phyloP scores from a whole-genome alignment of 2,113 vertebrate genomes.

The Apteryx mantelli region DNA sequence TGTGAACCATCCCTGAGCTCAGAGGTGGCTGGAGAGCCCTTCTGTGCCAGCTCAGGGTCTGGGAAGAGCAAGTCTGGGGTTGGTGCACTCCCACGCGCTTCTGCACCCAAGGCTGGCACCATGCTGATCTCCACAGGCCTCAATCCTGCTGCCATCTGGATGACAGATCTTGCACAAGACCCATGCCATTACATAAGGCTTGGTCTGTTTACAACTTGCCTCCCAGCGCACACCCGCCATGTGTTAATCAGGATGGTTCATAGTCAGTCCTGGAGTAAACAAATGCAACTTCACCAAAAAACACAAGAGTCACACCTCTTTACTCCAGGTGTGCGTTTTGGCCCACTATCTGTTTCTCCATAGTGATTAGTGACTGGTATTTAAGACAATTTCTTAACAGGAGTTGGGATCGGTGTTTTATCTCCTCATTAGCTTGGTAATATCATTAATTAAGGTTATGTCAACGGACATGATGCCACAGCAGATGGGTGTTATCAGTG shows the following conservation, averaged over 20 bases:
- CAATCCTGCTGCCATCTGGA: constrained; percentile 36
- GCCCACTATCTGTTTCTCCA: constrained; percentile 53
- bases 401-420: constrained; percentile 43
- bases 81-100: not conserved
- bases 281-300: constrained; percentile 63
- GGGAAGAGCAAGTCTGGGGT: not conserved
- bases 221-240: constrained; percentile 13
- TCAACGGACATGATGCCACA: constrained; percentile 46
- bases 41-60: not conserved
- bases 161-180: constrained; percentile 59
- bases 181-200: constrained; percentile 53
- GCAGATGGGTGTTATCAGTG: constrained; percentile 15
- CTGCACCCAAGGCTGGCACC: not conserved
- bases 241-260: constrained; percentile 44
- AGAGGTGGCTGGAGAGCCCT: not conserved
- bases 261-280: constrained; percentile 43
- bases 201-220: constrained; percentile 60
- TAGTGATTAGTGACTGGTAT: constrained; percentile 43
- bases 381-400: constrained; percentile 67
- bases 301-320: constrained; percentile 24
- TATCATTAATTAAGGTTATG: constrained; percentile 50
- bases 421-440: constrained; percentile 55
- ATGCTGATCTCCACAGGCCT: not conserved
- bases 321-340: constrained; percentile 52
- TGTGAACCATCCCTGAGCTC: not conserved